A percentile compares a stretch with the other conserved stretches of the same genome.
Evolutionary conservation across 2,113 vertebrate species (phyloP).

Genomic region (Thryonomys swinderianus): DNA sequence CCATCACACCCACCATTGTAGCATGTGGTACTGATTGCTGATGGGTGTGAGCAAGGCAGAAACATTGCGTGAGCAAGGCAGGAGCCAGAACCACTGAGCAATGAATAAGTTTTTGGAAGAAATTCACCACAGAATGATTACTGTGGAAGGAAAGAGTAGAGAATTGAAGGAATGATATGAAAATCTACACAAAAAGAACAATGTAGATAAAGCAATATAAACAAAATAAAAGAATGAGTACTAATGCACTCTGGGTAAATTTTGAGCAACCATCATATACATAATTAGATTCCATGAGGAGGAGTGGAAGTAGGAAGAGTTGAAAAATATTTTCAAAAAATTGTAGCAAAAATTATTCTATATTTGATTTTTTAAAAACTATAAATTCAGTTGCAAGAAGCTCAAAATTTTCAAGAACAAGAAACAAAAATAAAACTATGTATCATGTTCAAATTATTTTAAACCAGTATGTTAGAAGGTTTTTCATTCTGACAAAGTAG

Average conservation of each 20-base stretch:
- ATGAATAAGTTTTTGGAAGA: background rate
- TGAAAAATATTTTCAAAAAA: background rate
- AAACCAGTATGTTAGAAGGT: background rate
- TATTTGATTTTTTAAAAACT: background rate
- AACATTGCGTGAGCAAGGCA: no score
- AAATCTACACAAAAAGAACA: background rate
- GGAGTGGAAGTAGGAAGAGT: background rate
- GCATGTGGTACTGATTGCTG: no score
- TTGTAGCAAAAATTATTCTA: background rate
- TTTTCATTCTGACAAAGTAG: background rate
- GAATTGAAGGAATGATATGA: background rate
- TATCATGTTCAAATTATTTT: background rate
- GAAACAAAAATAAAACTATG: background rate
- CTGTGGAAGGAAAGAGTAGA: background rate
- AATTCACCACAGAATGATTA: background rate
- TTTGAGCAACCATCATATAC: background rate
- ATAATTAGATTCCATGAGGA: background rate
- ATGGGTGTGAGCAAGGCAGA: no score
- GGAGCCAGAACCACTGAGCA: no score
- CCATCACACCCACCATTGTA: no score
- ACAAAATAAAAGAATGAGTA: background rate
- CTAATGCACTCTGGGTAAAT: background rate
- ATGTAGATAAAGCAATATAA: background rate
- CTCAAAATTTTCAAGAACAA: background rate
- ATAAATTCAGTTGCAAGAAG: background rate